Percentiles rank a stretch among this genome's conserved stretches.
phyloP scores from a whole-genome alignment of 2,888 invertebrate genomes.

The Pterostichus niger region DNA sequence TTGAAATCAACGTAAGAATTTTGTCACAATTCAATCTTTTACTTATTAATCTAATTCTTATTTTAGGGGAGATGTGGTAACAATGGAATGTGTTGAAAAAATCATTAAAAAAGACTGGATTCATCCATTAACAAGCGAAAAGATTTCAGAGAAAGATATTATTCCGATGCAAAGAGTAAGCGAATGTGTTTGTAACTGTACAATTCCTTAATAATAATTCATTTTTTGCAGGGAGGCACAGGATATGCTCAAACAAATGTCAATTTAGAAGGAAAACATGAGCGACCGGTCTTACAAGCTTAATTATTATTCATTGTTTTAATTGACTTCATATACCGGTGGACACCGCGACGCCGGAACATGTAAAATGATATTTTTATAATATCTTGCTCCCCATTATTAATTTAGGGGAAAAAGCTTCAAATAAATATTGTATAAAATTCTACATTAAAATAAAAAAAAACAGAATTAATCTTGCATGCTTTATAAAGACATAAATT shows the following conservation, averaged over 20 bases:
- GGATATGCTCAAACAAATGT: slow-evolving; percentile 94
- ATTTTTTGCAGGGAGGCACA: slow-evolving; percentile 89
- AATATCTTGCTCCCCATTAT: no score
- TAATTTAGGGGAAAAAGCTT: no score
- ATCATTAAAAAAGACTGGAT: slow-evolving; percentile 97
- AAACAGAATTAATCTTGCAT: no score
- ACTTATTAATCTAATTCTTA: slow-evolving; percentile 63
- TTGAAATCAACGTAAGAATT: slow-evolving; percentile 89
- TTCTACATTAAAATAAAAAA: no score
- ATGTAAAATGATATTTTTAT: no score
- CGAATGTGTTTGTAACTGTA: slow-evolving; percentile 48
- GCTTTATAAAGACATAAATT: no score
- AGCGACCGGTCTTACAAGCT: slow-evolving; percentile 90
- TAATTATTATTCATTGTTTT: slow-evolving; percentile 75
- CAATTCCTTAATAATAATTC: not conserved
- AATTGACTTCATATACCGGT: not conserved
- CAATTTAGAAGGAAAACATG: slow-evolving; percentile 89
- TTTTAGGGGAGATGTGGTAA: slow-evolving; percentile 95
- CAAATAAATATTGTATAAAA: no score
- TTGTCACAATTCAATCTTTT: slow-evolving; percentile 12
- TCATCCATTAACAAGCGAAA: slow-evolving; percentile 93
- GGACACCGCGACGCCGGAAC: no score
- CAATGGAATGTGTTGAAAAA: slow-evolving; percentile 97
- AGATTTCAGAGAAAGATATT: slow-evolving; percentile 93
- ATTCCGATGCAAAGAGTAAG: slow-evolving; percentile 92